Conservation (phyloP, 1,140 invertebrate species). For the Daktulosphaira vitifoliae region DNA sequence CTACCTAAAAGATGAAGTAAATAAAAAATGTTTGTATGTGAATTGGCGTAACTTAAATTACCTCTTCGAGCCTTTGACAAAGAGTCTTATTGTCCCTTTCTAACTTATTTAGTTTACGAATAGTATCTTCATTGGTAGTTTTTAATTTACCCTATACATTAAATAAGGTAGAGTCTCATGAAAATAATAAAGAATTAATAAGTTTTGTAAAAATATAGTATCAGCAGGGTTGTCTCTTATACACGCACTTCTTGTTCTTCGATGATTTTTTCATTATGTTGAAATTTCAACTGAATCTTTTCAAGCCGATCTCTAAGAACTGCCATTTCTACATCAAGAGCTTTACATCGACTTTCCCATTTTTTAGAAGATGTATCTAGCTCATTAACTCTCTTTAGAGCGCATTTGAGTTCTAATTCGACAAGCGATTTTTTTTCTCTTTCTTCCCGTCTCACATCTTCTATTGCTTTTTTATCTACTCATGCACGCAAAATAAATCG, state of each 20-base stretch:
- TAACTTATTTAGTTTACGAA: background rate
- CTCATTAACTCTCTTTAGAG: background rate
- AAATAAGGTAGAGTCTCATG: background rate
- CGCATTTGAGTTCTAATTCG: background rate
- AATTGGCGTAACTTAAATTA: background rate
- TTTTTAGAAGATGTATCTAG: background rate
- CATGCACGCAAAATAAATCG: too few relatives aligned
- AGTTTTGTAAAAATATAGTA: too few relatives aligned
- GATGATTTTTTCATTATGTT: background rate
- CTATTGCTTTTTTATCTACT: background rate
- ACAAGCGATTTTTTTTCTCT: background rate
- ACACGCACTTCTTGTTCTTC: background rate
- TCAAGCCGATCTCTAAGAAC: constrained; percentile 3
- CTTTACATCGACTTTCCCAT: constrained; percentile 6
- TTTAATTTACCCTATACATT: background rate
- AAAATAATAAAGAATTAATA: too few relatives aligned
- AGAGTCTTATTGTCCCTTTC: background rate
- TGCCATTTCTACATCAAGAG: constrained; percentile 10
- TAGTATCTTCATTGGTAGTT: background rate
- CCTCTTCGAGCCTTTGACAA: background rate
- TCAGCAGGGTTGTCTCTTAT: too few relatives aligned
- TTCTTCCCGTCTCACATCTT: background rate
- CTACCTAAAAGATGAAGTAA: background rate
- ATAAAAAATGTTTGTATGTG: background rate
- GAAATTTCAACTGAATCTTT: background rate